Conservation (phyloP, 2,888 invertebrate genomes). For the Drosophila meridionalis region DNA sequence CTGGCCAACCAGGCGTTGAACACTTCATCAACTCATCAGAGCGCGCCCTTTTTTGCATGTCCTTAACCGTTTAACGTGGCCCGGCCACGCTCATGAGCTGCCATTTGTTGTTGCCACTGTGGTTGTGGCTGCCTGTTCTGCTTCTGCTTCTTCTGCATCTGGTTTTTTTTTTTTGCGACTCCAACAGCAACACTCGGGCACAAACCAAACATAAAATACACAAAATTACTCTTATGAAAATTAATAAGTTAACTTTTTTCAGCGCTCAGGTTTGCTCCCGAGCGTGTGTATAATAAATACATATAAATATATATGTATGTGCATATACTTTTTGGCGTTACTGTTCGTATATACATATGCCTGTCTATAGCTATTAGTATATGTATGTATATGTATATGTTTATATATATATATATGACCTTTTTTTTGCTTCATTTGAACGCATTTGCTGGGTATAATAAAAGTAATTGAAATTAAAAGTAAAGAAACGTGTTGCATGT, state of each 20-base stretch:
- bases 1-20: conserved; percentile 75
- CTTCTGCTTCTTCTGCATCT: conserved; percentile 1
- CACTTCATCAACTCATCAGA: conserved; percentile 81
- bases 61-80: conserved; percentile 77
- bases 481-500: conserved; percentile 79
- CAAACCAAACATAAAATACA: conserved; percentile 76
- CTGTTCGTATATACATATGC: conserved; percentile 3
- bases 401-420: conserved; percentile 6
- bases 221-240: conserved; percentile 83
- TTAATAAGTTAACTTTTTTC: conserved; percentile 82
- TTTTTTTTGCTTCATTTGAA: conserved; percentile 70
- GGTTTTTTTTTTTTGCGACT: neutral
- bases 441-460: conserved; percentile 69
- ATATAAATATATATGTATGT: neutral
- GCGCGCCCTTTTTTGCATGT: conserved; percentile 79
- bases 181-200: conserved; percentile 22
- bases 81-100: conserved; percentile 57
- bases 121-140: conserved; percentile 40
- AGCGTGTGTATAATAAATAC: conserved; percentile 8
- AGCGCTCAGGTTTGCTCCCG: conserved; percentile 55
- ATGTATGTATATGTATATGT: neutral
- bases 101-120: conserved; percentile 65
- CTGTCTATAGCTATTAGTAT: neutral
- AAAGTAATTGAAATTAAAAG: conserved; percentile 83
- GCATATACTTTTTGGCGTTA: neutral